Evolutionary conservation across 1,140 invertebrate genomes (phyloP).

Genomic region (Tetragnatha versicolor): DNA sequence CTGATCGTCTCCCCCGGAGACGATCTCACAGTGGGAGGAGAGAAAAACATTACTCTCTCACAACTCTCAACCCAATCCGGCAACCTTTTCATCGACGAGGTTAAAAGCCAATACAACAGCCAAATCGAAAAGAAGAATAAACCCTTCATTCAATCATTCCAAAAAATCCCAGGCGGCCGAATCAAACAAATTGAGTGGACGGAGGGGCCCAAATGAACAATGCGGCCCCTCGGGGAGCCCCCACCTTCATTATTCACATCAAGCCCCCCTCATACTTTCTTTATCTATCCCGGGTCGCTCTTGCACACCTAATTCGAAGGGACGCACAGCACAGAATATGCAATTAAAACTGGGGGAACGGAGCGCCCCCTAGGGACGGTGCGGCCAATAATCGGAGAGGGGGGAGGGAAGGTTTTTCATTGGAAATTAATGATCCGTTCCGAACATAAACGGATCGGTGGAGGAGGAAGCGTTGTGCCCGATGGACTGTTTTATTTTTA

Average conservation of each 20-base stretch:
- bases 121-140: constrained; percentile 14
- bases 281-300: not conserved
- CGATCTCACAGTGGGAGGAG: too few species aligned
- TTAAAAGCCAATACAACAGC: constrained; percentile 14
- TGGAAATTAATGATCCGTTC: constrained; percentile 53
- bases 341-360: constrained; percentile 33
- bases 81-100: not conserved
- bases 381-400: constrained; percentile 24
- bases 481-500: constrained; percentile 53
- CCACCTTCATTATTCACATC: constrained; percentile 41
- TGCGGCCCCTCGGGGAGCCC: not conserved
- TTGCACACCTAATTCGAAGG: constrained; percentile 5
- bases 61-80: too few species aligned
- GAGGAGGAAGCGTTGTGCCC: constrained; percentile 44
- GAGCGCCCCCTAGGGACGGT: constrained; percentile 15
- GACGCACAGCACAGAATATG: constrained; percentile 12
- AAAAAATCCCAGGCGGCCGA: constrained; percentile 4
- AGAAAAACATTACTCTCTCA: too few species aligned
- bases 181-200: constrained; percentile 29
- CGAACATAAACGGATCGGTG: constrained; percentile 51
- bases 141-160: not conserved
- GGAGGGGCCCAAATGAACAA: constrained; percentile 28
- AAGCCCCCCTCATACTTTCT: not conserved
- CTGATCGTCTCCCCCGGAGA: not conserved
- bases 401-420: constrained; percentile 27